Conservation (phyloP, 2,888 invertebrate species). For the Spisula subtruncata region DNA sequence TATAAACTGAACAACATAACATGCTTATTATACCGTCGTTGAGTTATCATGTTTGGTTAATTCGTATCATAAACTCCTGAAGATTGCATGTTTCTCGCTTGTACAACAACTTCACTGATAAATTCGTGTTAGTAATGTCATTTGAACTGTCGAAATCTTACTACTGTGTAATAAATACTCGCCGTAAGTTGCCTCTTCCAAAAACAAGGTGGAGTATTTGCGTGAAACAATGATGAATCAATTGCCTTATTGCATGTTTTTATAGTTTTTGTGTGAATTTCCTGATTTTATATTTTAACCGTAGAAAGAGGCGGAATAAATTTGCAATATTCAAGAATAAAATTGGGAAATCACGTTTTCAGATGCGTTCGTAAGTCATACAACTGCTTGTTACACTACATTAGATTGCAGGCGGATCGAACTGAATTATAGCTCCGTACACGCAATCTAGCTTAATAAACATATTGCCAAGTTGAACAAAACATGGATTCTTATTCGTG, state of each 20-base stretch:
- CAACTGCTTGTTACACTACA: slow-evolving; percentile 38
- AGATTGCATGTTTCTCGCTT: background rate
- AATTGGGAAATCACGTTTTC: slow-evolving; percentile 25
- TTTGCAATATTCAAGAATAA: slow-evolving; percentile 35
- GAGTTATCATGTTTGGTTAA: background rate
- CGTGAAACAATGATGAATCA: background rate
- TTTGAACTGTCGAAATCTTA: background rate
- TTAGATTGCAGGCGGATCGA: slow-evolving; percentile 22
- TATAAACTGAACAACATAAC: background rate
- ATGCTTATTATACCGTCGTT: background rate
- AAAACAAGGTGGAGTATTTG: background rate
- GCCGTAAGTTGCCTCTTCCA: background rate
- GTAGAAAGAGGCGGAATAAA: slow-evolving; percentile 37
- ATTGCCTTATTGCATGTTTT: slow-evolving; percentile 32
- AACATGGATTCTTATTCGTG: background rate
- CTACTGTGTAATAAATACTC: no score
- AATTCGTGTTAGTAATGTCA: no score
- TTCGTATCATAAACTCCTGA: background rate
- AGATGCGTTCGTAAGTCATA: slow-evolving; percentile 27
- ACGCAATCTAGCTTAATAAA: slow-evolving; percentile 29
- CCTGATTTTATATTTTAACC: background rate
- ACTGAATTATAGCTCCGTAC: slow-evolving; percentile 24
- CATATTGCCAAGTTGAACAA: slow-evolving; percentile 20
- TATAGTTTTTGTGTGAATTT: slow-evolving; percentile 6
- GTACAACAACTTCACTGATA: no score